Conservation (phyloP, 2,797 vertebrate genomes). For the Typhlichthys subterraneus region DNA sequence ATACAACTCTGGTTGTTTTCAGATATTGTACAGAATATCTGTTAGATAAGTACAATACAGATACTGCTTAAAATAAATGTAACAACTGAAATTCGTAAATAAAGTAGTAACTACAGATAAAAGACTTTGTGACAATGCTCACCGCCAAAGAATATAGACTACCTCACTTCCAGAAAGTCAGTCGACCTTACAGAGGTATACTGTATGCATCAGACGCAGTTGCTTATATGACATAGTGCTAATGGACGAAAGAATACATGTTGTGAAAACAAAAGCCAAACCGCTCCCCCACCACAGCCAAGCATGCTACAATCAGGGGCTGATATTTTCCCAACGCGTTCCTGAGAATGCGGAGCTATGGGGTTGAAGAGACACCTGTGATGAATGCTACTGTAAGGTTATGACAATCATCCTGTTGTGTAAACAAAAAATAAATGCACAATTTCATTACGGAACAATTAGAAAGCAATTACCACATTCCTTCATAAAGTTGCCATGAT, state of each 20-base stretch:
- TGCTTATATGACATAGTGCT: too few species aligned
- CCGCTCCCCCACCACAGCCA: background rate
- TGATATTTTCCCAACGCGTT: background rate
- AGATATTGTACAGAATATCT: too few species aligned
- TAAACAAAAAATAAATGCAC: conserved; percentile 32
- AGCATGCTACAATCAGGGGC: background rate
- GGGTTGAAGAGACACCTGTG: conserved; percentile 32
- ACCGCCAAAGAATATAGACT: too few species aligned
- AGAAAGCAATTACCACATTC: conserved; percentile 57
- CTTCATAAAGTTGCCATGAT: conserved; percentile 50
- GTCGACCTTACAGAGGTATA: too few species aligned
- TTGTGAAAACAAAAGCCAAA: background rate
- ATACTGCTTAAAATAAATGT: too few species aligned
- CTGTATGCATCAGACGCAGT: too few species aligned
- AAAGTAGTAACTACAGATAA: too few species aligned
- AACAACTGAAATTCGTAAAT: too few species aligned
- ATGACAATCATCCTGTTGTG: conserved; percentile 36
- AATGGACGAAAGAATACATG: background rate
- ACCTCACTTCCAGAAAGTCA: too few species aligned
- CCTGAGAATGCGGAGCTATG: conserved; percentile 8
- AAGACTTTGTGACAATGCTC: too few species aligned
- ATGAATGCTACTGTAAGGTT: conserved; percentile 16
- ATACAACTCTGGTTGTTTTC: too few species aligned
- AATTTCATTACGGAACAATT: conserved; percentile 50
- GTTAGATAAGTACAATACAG: too few species aligned